Evolutionary conservation across 2,113 vertebrate genomes (phyloP).

Genomic region (Okapia johnstoni): DNA sequence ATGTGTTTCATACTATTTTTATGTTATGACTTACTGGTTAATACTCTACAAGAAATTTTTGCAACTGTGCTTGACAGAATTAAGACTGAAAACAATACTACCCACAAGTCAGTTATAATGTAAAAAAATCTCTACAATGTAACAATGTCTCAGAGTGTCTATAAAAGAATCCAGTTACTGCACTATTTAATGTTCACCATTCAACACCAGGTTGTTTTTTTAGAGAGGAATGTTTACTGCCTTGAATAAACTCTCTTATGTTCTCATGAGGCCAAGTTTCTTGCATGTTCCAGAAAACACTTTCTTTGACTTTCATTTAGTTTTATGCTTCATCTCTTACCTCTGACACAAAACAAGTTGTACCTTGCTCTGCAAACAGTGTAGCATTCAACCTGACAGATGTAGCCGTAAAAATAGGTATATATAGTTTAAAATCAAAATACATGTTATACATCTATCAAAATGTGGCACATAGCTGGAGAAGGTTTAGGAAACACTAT

Average conservation of each 20-base stretch:
- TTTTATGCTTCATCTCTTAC: slow-evolving; percentile 54
- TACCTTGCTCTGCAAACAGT: slow-evolving; percentile 6
- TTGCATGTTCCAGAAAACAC: slow-evolving; percentile 37
- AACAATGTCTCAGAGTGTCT: slow-evolving; percentile 4
- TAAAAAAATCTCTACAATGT: neutral
- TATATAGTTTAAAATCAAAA: slow-evolving; percentile 47
- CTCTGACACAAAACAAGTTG: slow-evolving; percentile 52
- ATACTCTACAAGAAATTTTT: neutral
- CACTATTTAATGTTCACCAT: slow-evolving; percentile 12
- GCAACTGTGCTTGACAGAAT: neutral
- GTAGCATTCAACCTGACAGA: slow-evolving; percentile 46
- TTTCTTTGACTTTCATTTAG: slow-evolving; percentile 53
- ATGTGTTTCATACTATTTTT: neutral
- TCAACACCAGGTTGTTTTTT: slow-evolving; percentile 26
- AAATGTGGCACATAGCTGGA: neutral
- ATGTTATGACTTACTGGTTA: neutral
- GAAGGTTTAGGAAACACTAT: neutral
- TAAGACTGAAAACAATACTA: slow-evolving; percentile 15
- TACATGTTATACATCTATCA: slow-evolving; percentile 3
- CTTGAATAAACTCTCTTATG: neutral
- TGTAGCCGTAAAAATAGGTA: slow-evolving; percentile 15
- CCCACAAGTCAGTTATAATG: slow-evolving; percentile 24
- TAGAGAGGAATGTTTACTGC: slow-evolving; percentile 17
- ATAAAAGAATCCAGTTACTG: slow-evolving; percentile 27
- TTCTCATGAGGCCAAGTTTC: slow-evolving; percentile 39